A percentile compares a stretch with the other conserved stretches of the same genome.
Conservation (phyloP, 2,113 vertebrate genomes). For the Erpornis zantholeuca region DNA sequence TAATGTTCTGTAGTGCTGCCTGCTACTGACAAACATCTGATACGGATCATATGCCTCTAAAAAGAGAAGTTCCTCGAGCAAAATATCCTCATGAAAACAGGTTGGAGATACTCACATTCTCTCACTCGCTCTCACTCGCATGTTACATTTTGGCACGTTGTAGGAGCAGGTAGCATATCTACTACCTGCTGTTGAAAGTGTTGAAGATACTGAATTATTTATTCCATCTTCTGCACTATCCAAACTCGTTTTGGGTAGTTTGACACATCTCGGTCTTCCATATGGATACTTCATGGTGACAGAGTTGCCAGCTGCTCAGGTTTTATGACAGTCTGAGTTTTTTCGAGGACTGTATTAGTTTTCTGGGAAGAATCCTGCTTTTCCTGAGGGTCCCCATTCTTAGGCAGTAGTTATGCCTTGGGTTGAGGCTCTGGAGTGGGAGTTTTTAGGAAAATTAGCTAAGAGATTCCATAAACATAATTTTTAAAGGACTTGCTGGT, state of each 20-base stretch:
- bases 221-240: constrained; percentile 80
- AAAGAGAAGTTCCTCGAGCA: constrained; percentile 70
- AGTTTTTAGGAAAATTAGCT: constrained; percentile 41
- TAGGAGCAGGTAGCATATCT: constrained; percentile 81
- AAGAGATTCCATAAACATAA: not conserved
- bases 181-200: constrained; percentile 83
- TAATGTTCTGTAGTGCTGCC: constrained; percentile 52
- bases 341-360: constrained; percentile 75
- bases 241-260: constrained; percentile 81
- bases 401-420: constrained; percentile 34
- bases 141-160: constrained; percentile 79
- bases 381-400: constrained; percentile 33
- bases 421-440: not conserved
- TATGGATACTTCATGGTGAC: constrained; percentile 84
- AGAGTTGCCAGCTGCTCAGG: constrained; percentile 84
- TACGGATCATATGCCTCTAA: constrained; percentile 63
- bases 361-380: constrained; percentile 72
- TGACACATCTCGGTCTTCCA: constrained; percentile 84
- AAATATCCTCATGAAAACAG: constrained; percentile 70
- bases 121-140: constrained; percentile 50
- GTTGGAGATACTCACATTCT: constrained; percentile 67
- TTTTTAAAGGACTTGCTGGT: not conserved
- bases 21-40: constrained; percentile 70
- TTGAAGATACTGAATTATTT: constrained; percentile 84
- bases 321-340: constrained; percentile 77